Conservation (phyloP, 2,113 vertebrate species). For the Halichoeres trimaculatus region DNA sequence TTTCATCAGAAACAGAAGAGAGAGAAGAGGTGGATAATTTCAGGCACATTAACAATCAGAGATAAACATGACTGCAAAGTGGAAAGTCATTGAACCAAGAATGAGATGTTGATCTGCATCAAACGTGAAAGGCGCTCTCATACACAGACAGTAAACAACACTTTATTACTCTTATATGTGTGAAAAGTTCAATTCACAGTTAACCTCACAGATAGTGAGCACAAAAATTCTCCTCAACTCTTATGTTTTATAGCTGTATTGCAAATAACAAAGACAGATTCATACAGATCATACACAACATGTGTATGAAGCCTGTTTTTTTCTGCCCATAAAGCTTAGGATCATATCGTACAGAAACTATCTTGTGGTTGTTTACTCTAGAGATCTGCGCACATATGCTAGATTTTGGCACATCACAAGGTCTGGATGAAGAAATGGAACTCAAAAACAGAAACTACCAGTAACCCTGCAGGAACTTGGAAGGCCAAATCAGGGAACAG, state of each 20-base stretch:
- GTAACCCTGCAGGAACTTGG: background rate
- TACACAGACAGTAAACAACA: background rate
- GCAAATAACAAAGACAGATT: background rate
- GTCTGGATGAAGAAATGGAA: constrained; percentile 3
- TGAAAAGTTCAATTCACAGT: too few relatives aligned
- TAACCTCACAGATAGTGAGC: too few relatives aligned
- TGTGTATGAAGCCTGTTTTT: too few relatives aligned
- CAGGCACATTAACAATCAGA: background rate
- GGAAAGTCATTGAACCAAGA: background rate
- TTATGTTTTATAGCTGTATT: background rate
- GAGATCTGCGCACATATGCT: background rate
- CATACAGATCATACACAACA: background rate
- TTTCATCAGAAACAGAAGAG: background rate
- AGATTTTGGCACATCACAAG: background rate
- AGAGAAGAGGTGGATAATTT: background rate
- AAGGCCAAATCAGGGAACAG: background rate
- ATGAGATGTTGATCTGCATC: constrained; percentile 1
- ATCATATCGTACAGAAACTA: background rate
- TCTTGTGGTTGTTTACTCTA: constrained; percentile 7
- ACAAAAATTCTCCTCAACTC: too few relatives aligned
- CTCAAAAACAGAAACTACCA: background rate
- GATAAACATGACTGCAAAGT: background rate
- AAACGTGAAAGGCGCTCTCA: background rate
- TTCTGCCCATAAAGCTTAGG: background rate
- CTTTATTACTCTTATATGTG: background rate